phyloP scores from a whole-genome alignment of 2,113 vertebrate genomes.

The Tyto alba region DNA sequence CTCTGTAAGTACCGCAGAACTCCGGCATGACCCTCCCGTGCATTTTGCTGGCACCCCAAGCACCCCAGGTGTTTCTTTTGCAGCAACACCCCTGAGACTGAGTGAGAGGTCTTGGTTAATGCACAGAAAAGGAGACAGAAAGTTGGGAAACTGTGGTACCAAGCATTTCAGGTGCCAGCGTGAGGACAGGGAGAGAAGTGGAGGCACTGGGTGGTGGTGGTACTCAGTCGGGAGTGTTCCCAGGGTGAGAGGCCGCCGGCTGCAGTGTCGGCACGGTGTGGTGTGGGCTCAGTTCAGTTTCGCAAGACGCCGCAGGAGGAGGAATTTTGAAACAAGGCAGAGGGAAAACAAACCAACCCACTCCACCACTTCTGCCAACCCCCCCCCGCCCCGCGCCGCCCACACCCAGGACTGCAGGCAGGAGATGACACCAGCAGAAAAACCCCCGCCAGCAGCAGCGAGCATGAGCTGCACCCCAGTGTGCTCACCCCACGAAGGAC shows the following conservation, averaged over 20 bases:
- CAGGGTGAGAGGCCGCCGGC: background rate
- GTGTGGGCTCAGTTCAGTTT: background rate
- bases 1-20: background rate
- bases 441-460: rapidly evolving
- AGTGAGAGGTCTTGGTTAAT: background rate
- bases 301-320: background rate
- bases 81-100: rapidly evolving
- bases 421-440: background rate
- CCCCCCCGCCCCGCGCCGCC: rapidly evolving
- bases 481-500: background rate
- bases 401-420: rapidly evolving
- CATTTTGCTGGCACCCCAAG: background rate
- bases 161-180: rapidly evolving
- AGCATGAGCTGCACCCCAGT: background rate
- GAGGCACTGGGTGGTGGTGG: background rate
- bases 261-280: rapidly evolving
- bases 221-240: background rate
- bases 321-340: conserved; percentile 11
- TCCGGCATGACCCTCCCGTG: rapidly evolving
- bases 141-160: background rate
- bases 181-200: rapidly evolving
- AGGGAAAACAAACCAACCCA: background rate
- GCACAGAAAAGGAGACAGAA: background rate
- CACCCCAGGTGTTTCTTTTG: background rate
- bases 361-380: background rate